Evolutionary conservation across 1,140 invertebrate species (phyloP).

Genomic region (Eriosoma lanigerum): DNA sequence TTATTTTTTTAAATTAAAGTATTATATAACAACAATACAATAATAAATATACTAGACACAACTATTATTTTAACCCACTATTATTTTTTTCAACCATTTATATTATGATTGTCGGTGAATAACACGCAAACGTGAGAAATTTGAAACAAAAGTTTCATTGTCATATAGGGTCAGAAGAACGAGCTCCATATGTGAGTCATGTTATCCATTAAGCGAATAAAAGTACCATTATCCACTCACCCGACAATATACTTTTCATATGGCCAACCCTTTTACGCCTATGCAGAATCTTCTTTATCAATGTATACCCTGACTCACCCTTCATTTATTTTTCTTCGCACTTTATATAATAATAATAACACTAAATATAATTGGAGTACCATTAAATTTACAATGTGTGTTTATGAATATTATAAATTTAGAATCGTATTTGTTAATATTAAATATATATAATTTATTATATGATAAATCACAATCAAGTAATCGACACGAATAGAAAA

Average conservation of each 20-base stretch:
- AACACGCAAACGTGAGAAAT: conserved; percentile 37
- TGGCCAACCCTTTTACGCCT: conserved; percentile 8
- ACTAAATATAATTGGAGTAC: too few relatives aligned
- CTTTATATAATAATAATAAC: background rate
- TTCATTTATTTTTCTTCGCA: background rate
- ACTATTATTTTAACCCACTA: background rate
- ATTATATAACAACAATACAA: background rate
- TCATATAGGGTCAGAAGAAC: background rate
- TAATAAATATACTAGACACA: background rate
- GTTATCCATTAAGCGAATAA: conserved; percentile 39
- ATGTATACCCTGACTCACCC: background rate
- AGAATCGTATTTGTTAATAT: too few relatives aligned
- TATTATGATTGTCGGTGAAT: background rate
- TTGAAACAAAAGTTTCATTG: conserved; percentile 1
- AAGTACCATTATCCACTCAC: background rate
- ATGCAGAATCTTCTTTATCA: conserved; percentile 7
- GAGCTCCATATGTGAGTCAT: conserved; percentile 8
- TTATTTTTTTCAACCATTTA: background rate
- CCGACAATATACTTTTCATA: background rate
- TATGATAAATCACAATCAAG: too few relatives aligned
- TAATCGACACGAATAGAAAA: too few relatives aligned
- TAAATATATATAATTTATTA: too few relatives aligned
- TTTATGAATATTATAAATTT: too few relatives aligned
- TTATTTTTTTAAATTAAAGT: conserved; percentile 24
- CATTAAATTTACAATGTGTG: too few relatives aligned